Conservation (phyloP, 1,140 invertebrate species). For the Globodera rostochiensis region DNA sequence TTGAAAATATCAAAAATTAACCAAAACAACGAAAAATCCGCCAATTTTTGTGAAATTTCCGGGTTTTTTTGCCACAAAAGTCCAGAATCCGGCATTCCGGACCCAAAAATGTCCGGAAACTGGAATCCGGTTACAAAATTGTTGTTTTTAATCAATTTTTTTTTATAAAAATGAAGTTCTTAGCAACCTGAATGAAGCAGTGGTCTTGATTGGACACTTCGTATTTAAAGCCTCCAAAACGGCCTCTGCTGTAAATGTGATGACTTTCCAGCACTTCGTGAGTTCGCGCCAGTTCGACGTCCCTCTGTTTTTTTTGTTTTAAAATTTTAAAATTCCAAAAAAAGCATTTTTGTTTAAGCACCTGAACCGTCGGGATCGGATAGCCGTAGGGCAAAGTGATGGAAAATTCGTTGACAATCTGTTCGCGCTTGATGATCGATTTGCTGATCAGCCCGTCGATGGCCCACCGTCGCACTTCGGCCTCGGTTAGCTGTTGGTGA, state of each 20-base stretch:
- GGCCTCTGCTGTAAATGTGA: constrained; percentile 60
- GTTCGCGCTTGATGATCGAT: constrained; percentile 58
- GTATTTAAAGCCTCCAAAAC: constrained; percentile 66
- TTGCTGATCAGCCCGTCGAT: constrained; percentile 63
- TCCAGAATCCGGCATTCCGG: too few species aligned
- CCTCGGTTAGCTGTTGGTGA: constrained; percentile 54
- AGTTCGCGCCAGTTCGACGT: constrained; percentile 60
- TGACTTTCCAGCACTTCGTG: constrained; percentile 58
- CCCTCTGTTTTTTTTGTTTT: constrained; percentile 49
- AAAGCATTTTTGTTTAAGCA: constrained; percentile 13
- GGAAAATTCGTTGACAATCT: constrained; percentile 59
- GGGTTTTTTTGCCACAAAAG: too few species aligned
- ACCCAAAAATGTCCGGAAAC: too few species aligned
- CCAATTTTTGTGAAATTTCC: too few species aligned
- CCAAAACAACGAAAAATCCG: too few species aligned
- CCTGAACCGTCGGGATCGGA: constrained; percentile 62
- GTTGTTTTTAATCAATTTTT: too few species aligned
- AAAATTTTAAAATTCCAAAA: not conserved
- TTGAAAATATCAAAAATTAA: too few species aligned
- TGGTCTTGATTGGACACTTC: constrained; percentile 59
- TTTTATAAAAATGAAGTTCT: too few species aligned
- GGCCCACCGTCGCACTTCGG: constrained; percentile 58
- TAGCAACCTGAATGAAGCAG: constrained; percentile 63
- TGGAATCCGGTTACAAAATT: too few species aligned
- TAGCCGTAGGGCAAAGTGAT: constrained; percentile 62